Percentiles rank a stretch among this genome's conserved stretches.
Evolutionary conservation across 2,113 vertebrate genomes (phyloP).

Genomic region (Megaceryle maxima): DNA sequence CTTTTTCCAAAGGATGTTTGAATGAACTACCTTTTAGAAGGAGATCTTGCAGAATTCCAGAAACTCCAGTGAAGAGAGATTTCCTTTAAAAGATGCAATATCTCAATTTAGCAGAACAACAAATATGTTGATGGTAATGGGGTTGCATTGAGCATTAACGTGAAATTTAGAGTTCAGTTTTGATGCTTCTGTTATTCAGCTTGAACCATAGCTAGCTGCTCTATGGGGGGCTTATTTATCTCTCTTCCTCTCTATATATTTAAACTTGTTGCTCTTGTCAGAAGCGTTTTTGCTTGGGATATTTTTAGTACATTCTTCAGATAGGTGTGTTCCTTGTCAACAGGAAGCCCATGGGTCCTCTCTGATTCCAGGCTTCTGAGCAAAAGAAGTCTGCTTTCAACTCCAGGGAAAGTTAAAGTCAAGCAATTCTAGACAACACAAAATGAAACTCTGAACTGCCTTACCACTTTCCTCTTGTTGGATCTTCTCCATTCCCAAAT

Average conservation of each 20-base stretch:
- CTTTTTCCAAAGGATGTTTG: constrained; percentile 13
- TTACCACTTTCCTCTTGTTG: background rate
- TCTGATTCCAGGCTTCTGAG: background rate
- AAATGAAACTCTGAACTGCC: background rate
- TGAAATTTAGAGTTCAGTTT: background rate
- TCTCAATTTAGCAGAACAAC: background rate
- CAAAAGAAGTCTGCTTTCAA: background rate
- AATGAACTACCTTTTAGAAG: background rate
- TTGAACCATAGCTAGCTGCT: background rate
- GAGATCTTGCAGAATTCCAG: background rate
- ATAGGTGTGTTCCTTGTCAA: background rate
- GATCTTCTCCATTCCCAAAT: background rate
- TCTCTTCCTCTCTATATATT: background rate
- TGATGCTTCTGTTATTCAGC: background rate
- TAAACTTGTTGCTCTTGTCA: background rate
- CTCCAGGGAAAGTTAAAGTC: background rate
- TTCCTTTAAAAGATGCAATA: background rate
- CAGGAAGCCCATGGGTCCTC: background rate
- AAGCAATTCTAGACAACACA: background rate
- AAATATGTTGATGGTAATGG: background rate
- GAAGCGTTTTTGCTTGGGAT: background rate
- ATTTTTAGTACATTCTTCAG: background rate
- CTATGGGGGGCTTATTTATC: background rate
- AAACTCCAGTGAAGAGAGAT: background rate
- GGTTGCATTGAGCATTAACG: background rate